Evolutionary conservation across 2,888 invertebrate species (phyloP), one percentile per base, ranked within the genome.

Genomic region (Leucophora obtusa): DNA sequence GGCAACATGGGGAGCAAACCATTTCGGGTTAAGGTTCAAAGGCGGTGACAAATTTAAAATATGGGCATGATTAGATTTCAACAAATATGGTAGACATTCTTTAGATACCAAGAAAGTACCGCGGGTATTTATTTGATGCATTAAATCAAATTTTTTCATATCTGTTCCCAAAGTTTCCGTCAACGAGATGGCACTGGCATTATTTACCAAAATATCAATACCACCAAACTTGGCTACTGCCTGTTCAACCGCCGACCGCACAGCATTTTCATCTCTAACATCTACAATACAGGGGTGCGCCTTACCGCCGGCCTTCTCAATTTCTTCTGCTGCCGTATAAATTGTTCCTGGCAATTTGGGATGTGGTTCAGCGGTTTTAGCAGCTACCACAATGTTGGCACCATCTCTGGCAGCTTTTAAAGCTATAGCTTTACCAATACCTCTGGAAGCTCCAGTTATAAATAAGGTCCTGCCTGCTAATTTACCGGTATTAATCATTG

Each of bases 81-180:
- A 92, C 85, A 99, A 91, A 86, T 96, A 93, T 0, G 98, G 98
- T 82, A 98, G 88, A 88, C 98, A 98, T 60, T 93, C 91, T 89
- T 97, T 97, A 0, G 98, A 98, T 95, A 96, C 96, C 76, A 99
- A 92, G 90, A 96, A 99, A 1, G 98, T 99, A 84, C 98, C 99
- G 84, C 99, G 93, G 0, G 97, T 95, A 91, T 99, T 99, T 84
- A 99, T 94, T 77, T 93, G 93, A 88, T 98, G 96, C 98, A 99
- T 99, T 53, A 99, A 93, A 91, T 99, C 99, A 88, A 96, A 99
- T 90, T 94, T 93, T 91, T 99, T 99, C 98, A 99, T 98, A 50
- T 96, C 95, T 0, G 98, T 98, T 8, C 94, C 91, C 2, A 93
- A 91, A 0, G 98, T 98, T 62, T 93, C 93, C 0, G 97, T 95